These are phyloP conservation scores for Acanthurus leucopareius DNA, from an alignment of 2,797 vertebrate genomes.

Conservation along the genomic window DNA sequence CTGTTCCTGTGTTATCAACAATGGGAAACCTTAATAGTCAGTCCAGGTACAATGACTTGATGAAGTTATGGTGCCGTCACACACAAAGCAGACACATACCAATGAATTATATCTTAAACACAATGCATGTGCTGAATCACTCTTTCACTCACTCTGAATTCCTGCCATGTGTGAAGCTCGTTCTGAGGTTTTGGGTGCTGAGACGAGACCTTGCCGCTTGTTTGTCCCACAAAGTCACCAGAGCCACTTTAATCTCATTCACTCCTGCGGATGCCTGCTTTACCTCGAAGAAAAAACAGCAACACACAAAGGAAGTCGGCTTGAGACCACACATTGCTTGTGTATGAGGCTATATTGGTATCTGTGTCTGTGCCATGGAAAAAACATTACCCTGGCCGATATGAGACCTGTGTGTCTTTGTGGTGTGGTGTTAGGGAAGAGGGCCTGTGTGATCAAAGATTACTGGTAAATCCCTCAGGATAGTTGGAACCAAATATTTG, in stretches of 20 bases:
- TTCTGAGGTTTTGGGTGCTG: constrained; percentile 55
- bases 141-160: constrained; percentile 32
- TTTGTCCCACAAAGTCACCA: constrained; percentile 70
- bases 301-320: constrained; percentile 53
- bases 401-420: constrained; percentile 50
- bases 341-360: constrained; percentile 48
- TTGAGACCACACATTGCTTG: constrained; percentile 70
- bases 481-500: not conserved
- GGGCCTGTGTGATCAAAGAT: constrained; percentile 39
- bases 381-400: constrained; percentile 39
- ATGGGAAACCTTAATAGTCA: constrained; percentile 29
- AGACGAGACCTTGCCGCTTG: constrained; percentile 46
- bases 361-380: constrained; percentile 54
- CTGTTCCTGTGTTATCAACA: constrained; percentile 47
- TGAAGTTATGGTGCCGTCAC: constrained; percentile 19
- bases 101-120: constrained; percentile 17
- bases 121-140: constrained; percentile 33
- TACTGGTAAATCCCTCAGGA: constrained; percentile 25
- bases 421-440: constrained; percentile 38
- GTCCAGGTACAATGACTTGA: constrained; percentile 37
- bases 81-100: not conserved
- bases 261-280: constrained; percentile 49
- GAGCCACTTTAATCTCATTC: constrained; percentile 71
- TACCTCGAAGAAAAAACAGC: constrained; percentile 52
- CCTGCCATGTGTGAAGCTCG: constrained; percentile 53